Percentiles rank a stretch among this genome's conserved stretches.
These are phyloP conservation scores for Papilio aristodemus DNA, from an alignment of 1,140 invertebrate genomes.

Conservation along the genomic window DNA sequence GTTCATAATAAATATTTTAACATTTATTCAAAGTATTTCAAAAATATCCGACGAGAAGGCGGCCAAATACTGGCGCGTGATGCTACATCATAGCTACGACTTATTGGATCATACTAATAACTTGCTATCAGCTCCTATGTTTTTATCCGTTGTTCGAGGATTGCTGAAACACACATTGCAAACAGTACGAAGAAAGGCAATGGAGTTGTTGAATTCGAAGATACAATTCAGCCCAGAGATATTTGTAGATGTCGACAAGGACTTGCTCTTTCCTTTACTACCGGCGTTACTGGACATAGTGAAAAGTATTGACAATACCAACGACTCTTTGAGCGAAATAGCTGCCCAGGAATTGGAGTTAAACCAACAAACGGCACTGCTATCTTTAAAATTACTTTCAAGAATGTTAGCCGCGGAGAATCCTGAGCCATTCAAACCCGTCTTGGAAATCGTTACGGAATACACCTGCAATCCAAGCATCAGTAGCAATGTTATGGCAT, in stretches of 20 bases:
- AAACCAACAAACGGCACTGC: conserved; percentile 89
- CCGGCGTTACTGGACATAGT: conserved; percentile 84
- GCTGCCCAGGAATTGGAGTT: conserved; percentile 81
- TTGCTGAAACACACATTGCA: conserved; percentile 85
- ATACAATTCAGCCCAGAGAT: conserved; percentile 85
- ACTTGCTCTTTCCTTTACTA: conserved; percentile 82
- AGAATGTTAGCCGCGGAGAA: conserved; percentile 84
- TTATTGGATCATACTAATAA: conserved; percentile 88
- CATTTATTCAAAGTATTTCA: conserved; percentile 84
- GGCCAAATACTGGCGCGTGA: conserved; percentile 89
- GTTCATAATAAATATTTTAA: conserved; percentile 85
- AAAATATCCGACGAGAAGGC: conserved; percentile 82
- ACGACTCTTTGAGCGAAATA: conserved; percentile 61
- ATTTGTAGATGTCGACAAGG: conserved; percentile 76
- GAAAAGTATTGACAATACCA: conserved; percentile 78
- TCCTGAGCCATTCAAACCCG: conserved; percentile 83
- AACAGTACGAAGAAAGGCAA: conserved; percentile 87
- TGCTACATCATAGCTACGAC: conserved; percentile 89
- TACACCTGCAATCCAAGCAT: conserved; percentile 82
- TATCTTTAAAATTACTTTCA: conserved; percentile 90
- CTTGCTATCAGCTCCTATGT: conserved; percentile 87
- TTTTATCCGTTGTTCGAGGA: conserved; percentile 87
- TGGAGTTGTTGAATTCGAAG: conserved; percentile 91
- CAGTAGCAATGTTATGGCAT: conserved; percentile 86
- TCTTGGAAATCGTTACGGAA: conserved; percentile 83